Base-by-base conservation (phyloP, 2,888 invertebrate species). In the Aelia acuminata region DNA sequence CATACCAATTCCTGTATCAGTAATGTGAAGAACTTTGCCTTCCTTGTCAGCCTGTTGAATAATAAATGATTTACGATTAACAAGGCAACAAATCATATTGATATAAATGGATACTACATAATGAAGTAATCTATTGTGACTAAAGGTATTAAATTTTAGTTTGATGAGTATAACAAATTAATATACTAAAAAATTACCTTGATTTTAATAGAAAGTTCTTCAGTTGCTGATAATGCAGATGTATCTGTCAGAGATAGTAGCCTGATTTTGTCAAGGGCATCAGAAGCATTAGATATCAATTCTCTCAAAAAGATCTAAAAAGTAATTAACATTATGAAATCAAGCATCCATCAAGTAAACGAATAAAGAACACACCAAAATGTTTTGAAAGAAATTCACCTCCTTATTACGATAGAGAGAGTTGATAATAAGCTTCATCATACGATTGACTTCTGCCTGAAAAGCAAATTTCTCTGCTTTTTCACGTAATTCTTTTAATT, bases 361-460 rank as follows among this genome's bases (percentile, higher is more conserved):
- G n/a, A 22, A n/a, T 53, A 10, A 4, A 53, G 2, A 53, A 39
- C n/a, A 18, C 35, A 80, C n/a, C 7, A 70, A 31, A 39, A 20
- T 31, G 10, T 26, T 84, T 8, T 15, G 3, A 47, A 84, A 26
- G 3, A 70, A 43, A 90, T 92, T 91, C 92, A 96, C 96, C 94
- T 99, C 99, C 93, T 99, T 99, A 93, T 99, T 99, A 91, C 98
- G 95, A 93, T 99, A 99, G 15, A 99, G 94, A 15, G 99, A 99
- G 93, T 99, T 99, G 92, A 99, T 99, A 93, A 99, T 99, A 89
- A 99, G 95, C 93, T 99, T 99, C 99, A 99, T 99, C 98, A 99
- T 99, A 89, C 99, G 96, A 93, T 98, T 98, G 75, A 99, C 99
- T 93, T 99, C 99, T 0, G 99, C 98, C 94, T 99, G 98, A 94